Evolutionary conservation across 1,140 invertebrate species (phyloP), one percentile per base, ranked within the genome.

Genomic region (Tetramorium simillimum): DNA sequence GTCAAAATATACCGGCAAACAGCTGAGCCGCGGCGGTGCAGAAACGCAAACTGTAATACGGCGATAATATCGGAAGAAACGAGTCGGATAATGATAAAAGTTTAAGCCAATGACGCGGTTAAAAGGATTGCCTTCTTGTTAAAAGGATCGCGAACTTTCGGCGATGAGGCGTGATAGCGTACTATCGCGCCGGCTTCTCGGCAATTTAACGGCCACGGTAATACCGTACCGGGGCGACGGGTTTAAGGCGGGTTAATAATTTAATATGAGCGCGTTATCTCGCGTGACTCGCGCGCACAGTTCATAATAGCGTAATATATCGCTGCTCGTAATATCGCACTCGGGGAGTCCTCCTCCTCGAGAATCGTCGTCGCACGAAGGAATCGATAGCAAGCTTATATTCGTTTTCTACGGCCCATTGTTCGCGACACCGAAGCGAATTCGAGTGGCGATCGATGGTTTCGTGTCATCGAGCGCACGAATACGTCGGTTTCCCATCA

Each of bases 241-340:
- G n/a, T 18, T 81, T 81, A 72, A 67, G 58, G 21, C 46, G 9
- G 16, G 37, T 81, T 84, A 84, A 75, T 84, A 84, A 84, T 84
- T 84, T 84, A 73, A 84, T 84, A 60, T 9, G 69, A 73, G 67
- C 37, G 80, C 40, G 28, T 81, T 81, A 84, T 73, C 80, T 84
- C 80, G 53, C 67, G 40, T 75, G 80, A 84, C 46, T 69, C 62
- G 77, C 40, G 77, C 40, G 53, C 18, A 21, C 53, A 84, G 67
- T 60, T 84, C 18, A 84, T 46, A 73, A 84, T 62, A 84, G 53
- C 80, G 53, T 56, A 51, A 75, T 82, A 82, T 43, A 51, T 43
- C 21, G 46, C 33, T 24, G 60, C 76, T 63, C 76, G 76, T 67
- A 58, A 33, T 46, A 82, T 82, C 65, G 51, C 78, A 16, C 67